These are phyloP conservation scores for Tursiops truncatus DNA, from an alignment of 2,113 vertebrate species.

Conservation along the genomic window DNA sequence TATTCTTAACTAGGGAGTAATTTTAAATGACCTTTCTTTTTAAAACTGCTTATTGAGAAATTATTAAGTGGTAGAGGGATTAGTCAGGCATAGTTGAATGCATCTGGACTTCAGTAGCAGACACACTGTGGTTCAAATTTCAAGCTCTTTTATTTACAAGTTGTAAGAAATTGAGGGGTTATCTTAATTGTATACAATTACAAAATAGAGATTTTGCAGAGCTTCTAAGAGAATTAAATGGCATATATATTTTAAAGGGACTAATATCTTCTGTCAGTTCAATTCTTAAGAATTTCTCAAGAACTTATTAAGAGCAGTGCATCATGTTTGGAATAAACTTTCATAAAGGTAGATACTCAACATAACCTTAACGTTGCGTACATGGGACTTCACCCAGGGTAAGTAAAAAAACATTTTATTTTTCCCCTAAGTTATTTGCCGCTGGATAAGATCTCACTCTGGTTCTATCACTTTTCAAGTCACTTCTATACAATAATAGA, in stretches of 20 bases:
- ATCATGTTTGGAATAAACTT: not conserved
- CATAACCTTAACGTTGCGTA: fast-evolving
- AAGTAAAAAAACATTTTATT: not conserved
- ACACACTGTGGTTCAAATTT: not conserved
- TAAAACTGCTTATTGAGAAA: not conserved
- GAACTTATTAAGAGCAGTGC: not conserved
- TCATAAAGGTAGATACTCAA: not conserved
- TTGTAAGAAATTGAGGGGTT: not conserved
- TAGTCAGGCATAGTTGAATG: not conserved
- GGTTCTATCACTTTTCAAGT: not conserved
- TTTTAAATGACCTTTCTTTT: not conserved
- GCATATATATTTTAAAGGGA: not conserved
- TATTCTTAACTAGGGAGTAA: not conserved
- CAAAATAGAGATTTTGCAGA: not conserved
- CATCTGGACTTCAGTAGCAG: not conserved
- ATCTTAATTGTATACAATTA: not conserved
- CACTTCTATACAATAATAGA: not conserved
- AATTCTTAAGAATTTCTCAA: not conserved
- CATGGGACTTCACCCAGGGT: not conserved
- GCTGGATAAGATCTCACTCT: not conserved
- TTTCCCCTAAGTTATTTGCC: not conserved
- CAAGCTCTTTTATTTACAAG: not conserved
- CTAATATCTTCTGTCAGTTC: not conserved
- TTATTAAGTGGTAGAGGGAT: not conserved
- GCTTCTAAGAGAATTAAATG: not conserved